Percentiles rank a stretch among this genome's conserved stretches.
Conservation (phyloP, 2,797 vertebrate genomes). For the Antennarius maculatus region DNA sequence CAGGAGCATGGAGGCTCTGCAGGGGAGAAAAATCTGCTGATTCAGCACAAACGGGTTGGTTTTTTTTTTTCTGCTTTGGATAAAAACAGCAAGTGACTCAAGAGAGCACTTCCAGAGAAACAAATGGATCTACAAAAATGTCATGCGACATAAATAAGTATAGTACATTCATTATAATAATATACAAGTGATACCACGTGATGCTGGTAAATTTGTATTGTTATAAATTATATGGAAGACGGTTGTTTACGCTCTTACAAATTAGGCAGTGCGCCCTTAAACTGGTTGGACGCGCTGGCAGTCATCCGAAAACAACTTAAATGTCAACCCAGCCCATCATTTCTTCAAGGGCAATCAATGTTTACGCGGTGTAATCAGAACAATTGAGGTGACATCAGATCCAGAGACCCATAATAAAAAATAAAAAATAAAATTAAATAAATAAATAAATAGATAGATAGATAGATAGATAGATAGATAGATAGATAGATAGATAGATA, state of each 20-base stretch:
- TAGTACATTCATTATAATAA: background rate
- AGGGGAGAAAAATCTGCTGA: slow-evolving; percentile 35
- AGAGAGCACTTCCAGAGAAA: slow-evolving; percentile 8
- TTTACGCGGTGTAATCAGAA: background rate
- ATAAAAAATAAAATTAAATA: too few relatives aligned
- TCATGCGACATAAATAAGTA: background rate
- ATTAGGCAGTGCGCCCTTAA: background rate
- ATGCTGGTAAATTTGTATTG: background rate
- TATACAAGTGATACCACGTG: background rate
- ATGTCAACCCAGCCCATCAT: too few relatives aligned
- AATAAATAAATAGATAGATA: too few relatives aligned
- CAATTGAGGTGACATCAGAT: too few relatives aligned
- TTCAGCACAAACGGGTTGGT: slow-evolving; percentile 21
- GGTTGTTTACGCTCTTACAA: background rate
- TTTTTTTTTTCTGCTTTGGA: background rate
- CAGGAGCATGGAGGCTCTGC: slow-evolving; percentile 7
- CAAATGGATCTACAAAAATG: background rate
- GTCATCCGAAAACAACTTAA: background rate
- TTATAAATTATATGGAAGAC: too few relatives aligned
- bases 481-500: too few relatives aligned
- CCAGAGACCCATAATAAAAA: too few relatives aligned
- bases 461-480: too few relatives aligned
- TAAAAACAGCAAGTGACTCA: slow-evolving; percentile 35
- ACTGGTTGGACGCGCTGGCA: background rate
- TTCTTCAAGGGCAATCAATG: too few relatives aligned